Base-by-base conservation (phyloP, 1,140 invertebrate genomes). In the Plutomurus gul region DNA sequence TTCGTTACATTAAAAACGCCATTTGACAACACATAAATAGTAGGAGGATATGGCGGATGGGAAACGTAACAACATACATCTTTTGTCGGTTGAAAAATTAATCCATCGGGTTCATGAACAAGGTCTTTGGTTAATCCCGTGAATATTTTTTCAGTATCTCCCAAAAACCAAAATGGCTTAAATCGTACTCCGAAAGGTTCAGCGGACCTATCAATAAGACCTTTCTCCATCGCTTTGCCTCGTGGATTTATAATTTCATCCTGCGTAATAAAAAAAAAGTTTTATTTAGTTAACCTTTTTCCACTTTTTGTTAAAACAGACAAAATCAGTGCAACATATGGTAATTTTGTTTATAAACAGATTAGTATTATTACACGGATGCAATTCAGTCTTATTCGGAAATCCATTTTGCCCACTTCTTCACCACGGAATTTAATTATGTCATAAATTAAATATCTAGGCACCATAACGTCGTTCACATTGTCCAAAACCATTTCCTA, bases 401-500 rank as follows among this genome's bases (percentile, higher is more conserved):
- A 93, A 11, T 90, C 88, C 79, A 89, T 89, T 82, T 93, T 91
- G 2, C 92, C 92, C 7, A 99, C 92, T 84, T 97, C 92, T 73
- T 91, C 87, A 2, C 91, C 91, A 83, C 96, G 92, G 84, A 94
- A 94, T 85, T 90, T 91, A 8, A 99, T 91, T 46, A 99, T 93
- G 85, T 99, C 98, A 85, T 99, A 99, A 7, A 96, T 94, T 43
- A 99, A 90, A 86, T 95, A 99, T 56, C 98, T 89, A 0, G 96
- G 95, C 82, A 93, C 92, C 36, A 91, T 87, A 82, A 89, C 88
- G 0, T 91, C 93, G 22, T 92, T 87, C 1, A 91, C 91, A 86
- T 92, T 93, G 85, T 96, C 95, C 79, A 98, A 93, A 11, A 99
- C 95, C 96, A 98, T 96, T 90, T 98, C 96, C 90, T 93, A 84